These are phyloP conservation scores for Leptoclinus maculatus DNA, from an alignment of 2,797 vertebrate genomes.

Conservation along the genomic window DNA sequence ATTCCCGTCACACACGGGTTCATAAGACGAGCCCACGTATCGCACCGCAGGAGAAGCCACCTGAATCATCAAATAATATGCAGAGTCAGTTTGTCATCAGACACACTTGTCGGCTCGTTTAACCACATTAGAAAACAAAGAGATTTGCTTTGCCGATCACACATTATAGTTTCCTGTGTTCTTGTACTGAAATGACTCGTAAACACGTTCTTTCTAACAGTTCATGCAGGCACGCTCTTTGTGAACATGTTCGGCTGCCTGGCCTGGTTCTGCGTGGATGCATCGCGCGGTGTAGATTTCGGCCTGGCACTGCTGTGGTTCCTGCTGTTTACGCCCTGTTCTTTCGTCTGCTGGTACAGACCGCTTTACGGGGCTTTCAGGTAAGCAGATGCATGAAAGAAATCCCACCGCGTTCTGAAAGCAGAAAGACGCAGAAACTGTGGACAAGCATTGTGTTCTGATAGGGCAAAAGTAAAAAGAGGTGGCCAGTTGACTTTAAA, in stretches of 20 bases:
- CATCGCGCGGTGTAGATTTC: slow-evolving; percentile 93
- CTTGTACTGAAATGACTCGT: neutral
- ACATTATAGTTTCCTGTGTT: neutral
- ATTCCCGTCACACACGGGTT: neutral
- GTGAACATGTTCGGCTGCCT: slow-evolving; percentile 99
- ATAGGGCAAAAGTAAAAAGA: neutral
- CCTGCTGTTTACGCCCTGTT: slow-evolving; percentile 93
- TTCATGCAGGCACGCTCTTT: slow-evolving; percentile 95
- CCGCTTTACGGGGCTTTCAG: slow-evolving; percentile 99
- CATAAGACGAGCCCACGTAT: neutral
- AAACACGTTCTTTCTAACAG: slow-evolving; percentile 76
- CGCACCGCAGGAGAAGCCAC: neutral
- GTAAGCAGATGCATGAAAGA: slow-evolving; percentile 76
- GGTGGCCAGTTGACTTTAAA: neutral
- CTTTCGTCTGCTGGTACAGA: slow-evolving; percentile 98
- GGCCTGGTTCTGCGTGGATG: slow-evolving; percentile 97
- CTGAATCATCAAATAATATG: neutral
- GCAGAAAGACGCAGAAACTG: neutral
- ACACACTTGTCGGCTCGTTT: neutral
- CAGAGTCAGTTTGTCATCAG: neutral
- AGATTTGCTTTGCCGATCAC: neutral
- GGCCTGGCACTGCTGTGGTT: slow-evolving; percentile 98
- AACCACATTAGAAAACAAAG: neutral
- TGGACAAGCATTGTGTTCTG: neutral
- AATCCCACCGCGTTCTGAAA: neutral